Base-by-base conservation (phyloP, 2,797 vertebrate genomes). In the Paramormyrops hopkinsi region DNA sequence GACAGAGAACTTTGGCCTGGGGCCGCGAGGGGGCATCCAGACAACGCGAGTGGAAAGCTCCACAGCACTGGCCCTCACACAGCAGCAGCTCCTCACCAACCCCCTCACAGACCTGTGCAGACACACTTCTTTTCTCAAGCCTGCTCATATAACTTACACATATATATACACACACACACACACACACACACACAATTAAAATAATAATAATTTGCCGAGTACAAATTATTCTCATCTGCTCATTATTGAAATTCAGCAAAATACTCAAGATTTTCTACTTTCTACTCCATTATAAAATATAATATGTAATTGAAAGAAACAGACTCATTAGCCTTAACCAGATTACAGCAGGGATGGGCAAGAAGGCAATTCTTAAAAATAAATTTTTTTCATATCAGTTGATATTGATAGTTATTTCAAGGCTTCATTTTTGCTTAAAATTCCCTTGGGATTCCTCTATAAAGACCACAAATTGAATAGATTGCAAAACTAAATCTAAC, bases 51-150 rank as follows among this genome's bases (percentile, higher is more conserved):
- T 99, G 99, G 93, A 98, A 99, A 87, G 97, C 97, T 50, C 97
- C 97, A 89, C 94, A 98, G 89, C 99, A 99, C 87, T 97, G 97
- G 1, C 99, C 99, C 93, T 98, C 98, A 92, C 99, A 99, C 53
- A 97, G 93, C 33, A 98, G 93, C 89, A 99, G 91, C 91, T 95
- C 95, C 91, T 97, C 96, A 87, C 98, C 98, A 0, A 96, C 93
- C 94, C 96, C 96, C 94, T 99, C 98, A 92, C 99, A 99, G 85
- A 96, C 90, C 99, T 99, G 94, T 0, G 8, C 19, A 19, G 0
- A 46, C 76, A 82, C 41, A 79, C 29, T 2, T 33, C 65, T 14
- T 6, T 17, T 17, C 33, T 73, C 33, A 73, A n/a, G 17, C 76
- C 19, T 46, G 17, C 19, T 46, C 37, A 82, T 41, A 12, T 0